phyloP scores from a whole-genome alignment of 2,797 vertebrate species.

The Chelon auratus region DNA sequence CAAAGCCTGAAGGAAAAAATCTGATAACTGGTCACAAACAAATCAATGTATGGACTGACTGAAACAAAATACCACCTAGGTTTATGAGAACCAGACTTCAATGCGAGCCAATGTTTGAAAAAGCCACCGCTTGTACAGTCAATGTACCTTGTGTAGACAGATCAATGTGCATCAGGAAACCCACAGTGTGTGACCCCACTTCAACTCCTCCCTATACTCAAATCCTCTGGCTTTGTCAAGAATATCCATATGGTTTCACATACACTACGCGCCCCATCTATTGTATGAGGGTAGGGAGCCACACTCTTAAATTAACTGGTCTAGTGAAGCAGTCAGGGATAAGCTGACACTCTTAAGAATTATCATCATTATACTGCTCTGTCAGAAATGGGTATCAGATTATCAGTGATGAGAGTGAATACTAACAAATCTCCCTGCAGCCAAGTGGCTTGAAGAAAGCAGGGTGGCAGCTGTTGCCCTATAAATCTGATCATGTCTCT shows the following conservation, averaged over 20 bases:
- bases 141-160: conserved; percentile 65
- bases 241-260: conserved; percentile 57
- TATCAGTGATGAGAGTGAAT: conserved; percentile 80
- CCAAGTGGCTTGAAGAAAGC: conserved; percentile 70
- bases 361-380: conserved; percentile 79
- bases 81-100: conserved; percentile 22
- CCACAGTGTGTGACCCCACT: conserved; percentile 57
- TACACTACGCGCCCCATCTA: conserved; percentile 31
- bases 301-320: conserved; percentile 81
- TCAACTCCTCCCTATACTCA: conserved; percentile 44
- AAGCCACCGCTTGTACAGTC: conserved; percentile 52
- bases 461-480: conserved; percentile 77
- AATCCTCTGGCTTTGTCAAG: conserved; percentile 55
- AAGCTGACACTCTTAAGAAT: conserved; percentile 80
- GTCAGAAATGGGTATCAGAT: conserved; percentile 82
- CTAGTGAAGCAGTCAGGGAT: conserved; percentile 80
- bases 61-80: conserved; percentile 40
- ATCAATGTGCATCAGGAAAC: conserved; percentile 68
- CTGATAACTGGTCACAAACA: conserved; percentile 41
- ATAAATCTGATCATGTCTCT: conserved; percentile 73
- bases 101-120: conserved; percentile 33
- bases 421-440: conserved; percentile 73
- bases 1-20: conserved; percentile 38
- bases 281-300: conserved; percentile 71
- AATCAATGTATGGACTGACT: conserved; percentile 37